phyloP scores from a whole-genome alignment of 2,888 invertebrate species.

The Cyclophora albipunctata region DNA sequence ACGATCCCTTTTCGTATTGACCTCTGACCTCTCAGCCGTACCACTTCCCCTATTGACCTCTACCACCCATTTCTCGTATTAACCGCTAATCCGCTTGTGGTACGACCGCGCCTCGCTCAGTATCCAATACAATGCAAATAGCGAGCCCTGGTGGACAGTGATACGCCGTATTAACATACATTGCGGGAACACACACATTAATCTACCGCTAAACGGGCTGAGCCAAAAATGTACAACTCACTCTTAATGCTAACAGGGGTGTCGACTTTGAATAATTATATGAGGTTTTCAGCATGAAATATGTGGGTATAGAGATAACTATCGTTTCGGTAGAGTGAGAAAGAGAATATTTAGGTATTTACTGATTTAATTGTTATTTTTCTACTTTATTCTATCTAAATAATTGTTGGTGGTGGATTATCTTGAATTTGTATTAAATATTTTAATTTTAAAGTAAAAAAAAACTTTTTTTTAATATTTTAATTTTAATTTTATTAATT shows the following conservation, averaged over 20 bases:
- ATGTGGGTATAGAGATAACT: neutral
- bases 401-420: no score
- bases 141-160: slow-evolving; percentile 44
- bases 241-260: neutral
- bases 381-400: no score
- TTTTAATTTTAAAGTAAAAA: no score
- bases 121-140: slow-evolving; percentile 62
- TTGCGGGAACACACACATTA: slow-evolving; percentile 37
- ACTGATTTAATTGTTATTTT: neutral
- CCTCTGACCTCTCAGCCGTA: no score
- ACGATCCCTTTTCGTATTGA: no score
- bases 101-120: neutral
- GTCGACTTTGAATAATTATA: neutral
- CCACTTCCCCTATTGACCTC: no score
- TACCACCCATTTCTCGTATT: no score
- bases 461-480: no score
- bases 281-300: neutral
- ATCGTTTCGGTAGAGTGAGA: neutral
- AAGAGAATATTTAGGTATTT: neutral
- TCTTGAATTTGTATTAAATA: no score
- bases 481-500: no score
- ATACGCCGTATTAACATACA: slow-evolving; percentile 61
- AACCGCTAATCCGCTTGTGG: neutral
- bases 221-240: neutral
- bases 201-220: slow-evolving; percentile 24